Evolutionary conservation across 2,113 vertebrate species (phyloP).

Genomic region (Syngnathus typhle): DNA sequence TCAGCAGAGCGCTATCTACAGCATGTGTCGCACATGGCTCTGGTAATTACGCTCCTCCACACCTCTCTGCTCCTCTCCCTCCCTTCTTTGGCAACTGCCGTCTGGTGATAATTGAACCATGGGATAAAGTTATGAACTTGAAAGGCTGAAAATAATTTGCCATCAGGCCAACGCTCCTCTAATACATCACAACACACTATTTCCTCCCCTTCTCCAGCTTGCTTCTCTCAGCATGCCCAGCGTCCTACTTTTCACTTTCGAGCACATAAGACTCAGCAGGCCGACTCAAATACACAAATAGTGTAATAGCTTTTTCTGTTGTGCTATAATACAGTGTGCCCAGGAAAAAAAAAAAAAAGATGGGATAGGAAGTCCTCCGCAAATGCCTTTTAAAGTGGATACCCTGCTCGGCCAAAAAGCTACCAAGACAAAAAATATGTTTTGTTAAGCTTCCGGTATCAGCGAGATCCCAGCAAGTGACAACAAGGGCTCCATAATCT

Average conservation of each 20-base stretch:
- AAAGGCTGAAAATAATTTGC: conserved; percentile 49
- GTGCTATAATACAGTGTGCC: conserved; percentile 50
- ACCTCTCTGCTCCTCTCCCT: conserved; percentile 23
- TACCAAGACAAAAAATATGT: conserved; percentile 58
- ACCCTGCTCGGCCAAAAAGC: conserved; percentile 55
- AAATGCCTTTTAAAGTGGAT: conserved; percentile 47
- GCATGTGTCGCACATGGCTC: conserved; percentile 39
- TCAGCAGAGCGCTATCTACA: conserved; percentile 25
- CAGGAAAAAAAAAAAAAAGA: conserved; percentile 37
- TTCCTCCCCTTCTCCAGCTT: conserved; percentile 24
- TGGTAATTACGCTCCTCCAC: conserved; percentile 39
- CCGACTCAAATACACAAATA: conserved; percentile 56
- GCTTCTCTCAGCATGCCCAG: conserved; percentile 32
- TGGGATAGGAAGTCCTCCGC: conserved; percentile 24
- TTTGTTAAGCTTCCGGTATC: conserved; percentile 61
- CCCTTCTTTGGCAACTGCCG: conserved; percentile 27
- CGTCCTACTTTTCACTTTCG: conserved; percentile 32
- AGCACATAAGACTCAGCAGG: conserved; percentile 36
- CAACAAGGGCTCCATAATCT: conserved; percentile 40
- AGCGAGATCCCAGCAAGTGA: conserved; percentile 53
- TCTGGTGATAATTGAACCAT: conserved; percentile 46
- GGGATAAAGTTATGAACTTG: conserved; percentile 38
- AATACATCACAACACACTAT: conserved; percentile 20
- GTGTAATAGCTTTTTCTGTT: conserved; percentile 68
- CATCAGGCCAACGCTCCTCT: conserved; percentile 17